Evolutionary conservation across 2,797 vertebrate genomes (phyloP), one percentile per base, ranked within the genome.

Genomic region (Cebuella pygmaea): DNA sequence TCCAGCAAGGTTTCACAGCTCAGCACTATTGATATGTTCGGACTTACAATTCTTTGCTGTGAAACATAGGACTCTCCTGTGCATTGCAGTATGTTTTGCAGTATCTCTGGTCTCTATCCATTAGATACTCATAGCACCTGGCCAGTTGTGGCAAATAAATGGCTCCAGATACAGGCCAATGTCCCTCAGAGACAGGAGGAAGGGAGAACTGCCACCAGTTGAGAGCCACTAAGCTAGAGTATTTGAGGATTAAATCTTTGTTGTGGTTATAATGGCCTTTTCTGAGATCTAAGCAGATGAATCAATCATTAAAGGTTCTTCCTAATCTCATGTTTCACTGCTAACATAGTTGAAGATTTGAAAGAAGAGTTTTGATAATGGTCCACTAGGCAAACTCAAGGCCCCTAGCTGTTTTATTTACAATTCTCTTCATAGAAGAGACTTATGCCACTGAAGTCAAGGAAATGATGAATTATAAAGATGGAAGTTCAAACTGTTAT

Each of bases 361-460:
- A 95, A 76, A 82, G 33, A n/a, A 57, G 17, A 96, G 90, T 89
- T 61, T 95, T 30, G 24, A 76, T 13, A 78, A 36, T 81, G 72
- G 26, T 90, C 30, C 46, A 83, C 30, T 76, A n/a, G 36, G 72
- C 30, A 59, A 94, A 59, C 30, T 41, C 30, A 90, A 93, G 20
- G 10, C 8, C 15, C 19, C 6, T 82, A 67, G 13, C 14, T 90
- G 9, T 24, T 82, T 88, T 61, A 52, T 85, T 90, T 90, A 70
- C 3, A 92, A 1, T 46, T 20, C 67, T 93, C 61, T 72, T 83
- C 41, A 76, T n/a, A 76, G 86, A 86, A 82, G 11, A 94, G 17
- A 87, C 90, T 76, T 87, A 84, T 46, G 36, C 13, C 22, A 50
- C 8, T 27, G 24, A 90, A 75, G 72, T 79, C 76, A 94, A 97